Evolutionary conservation across 2,113 vertebrate species (phyloP).

Genomic region (Dascyllus trimaculatus): DNA sequence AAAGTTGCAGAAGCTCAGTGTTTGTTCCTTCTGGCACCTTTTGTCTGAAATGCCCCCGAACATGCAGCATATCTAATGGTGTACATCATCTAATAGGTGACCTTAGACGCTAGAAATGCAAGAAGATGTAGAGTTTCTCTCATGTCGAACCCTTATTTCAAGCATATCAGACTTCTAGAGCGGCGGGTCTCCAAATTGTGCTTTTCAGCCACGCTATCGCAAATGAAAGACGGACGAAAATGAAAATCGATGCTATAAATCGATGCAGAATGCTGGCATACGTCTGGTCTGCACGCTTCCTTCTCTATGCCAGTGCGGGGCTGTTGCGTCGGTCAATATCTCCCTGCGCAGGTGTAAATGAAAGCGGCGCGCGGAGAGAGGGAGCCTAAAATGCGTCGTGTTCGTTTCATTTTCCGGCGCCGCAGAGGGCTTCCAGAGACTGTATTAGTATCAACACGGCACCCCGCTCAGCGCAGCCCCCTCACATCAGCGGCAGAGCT

Average conservation of each 20-base stretch:
- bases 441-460: slow-evolving; percentile 43
- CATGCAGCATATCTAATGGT: too few species aligned
- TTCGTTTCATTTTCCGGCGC: slow-evolving; percentile 19
- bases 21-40: too few species aligned
- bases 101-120: too few species aligned
- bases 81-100: too few species aligned
- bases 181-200: too few species aligned
- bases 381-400: background rate
- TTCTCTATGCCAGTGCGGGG: background rate
- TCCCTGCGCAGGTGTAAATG: background rate
- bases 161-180: too few species aligned
- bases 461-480: slow-evolving; percentile 28
- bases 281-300: background rate
- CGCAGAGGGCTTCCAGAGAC: background rate
- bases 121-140: too few species aligned
- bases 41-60: too few species aligned
- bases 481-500: slow-evolving; percentile 32
- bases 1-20: too few species aligned
- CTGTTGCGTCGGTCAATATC: background rate
- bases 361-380: background rate
- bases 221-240: background rate
- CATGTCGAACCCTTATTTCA: too few species aligned
- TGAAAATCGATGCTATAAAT: background rate
- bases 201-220: too few species aligned
- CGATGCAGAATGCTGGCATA: slow-evolving; percentile 10